A percentile compares a stretch with the other conserved stretches of the same genome.
phyloP scores from a whole-genome alignment of 53 echinoderm and acorn worm species.

The Echinometra lucunter region DNA sequence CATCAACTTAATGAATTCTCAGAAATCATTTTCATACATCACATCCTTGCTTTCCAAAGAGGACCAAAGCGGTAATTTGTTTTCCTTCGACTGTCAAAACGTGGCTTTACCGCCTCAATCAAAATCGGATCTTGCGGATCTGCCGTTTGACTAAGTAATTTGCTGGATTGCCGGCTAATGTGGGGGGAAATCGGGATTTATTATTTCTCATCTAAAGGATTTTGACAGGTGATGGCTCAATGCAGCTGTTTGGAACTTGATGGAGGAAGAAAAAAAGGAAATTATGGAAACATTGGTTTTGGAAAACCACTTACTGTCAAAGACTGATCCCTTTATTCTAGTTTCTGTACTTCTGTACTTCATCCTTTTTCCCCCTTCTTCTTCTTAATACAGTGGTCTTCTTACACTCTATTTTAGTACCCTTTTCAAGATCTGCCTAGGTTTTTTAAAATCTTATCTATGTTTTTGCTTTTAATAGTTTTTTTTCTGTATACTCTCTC shows the following conservation, averaged over 20 bases:
- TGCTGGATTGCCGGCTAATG: background rate
- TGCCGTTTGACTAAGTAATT: constrained; percentile 11
- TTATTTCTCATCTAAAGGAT: background rate
- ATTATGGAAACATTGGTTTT: background rate
- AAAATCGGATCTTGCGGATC: background rate
- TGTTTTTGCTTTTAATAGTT: too few species aligned
- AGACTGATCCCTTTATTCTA: too few species aligned
- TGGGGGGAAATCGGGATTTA: background rate
- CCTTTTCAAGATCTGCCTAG: background rate
- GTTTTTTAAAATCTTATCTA: background rate
- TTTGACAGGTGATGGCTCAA: background rate
- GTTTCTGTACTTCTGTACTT: too few species aligned
- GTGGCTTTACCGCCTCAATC: background rate
- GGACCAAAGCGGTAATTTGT: constrained; percentile 11
- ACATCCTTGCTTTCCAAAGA: background rate
- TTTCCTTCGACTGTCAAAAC: constrained; percentile 14
- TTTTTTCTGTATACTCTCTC: background rate
- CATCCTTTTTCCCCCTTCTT: background rate
- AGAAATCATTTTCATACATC: background rate
- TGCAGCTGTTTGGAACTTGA: background rate
- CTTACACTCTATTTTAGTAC: too few species aligned
- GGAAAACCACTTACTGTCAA: background rate
- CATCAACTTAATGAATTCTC: background rate
- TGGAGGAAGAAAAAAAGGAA: background rate
- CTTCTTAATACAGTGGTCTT: background rate